These are phyloP conservation scores for Rhopalosiphum nymphaeae DNA, from an alignment of 2,888 invertebrate genomes.

Conservation along the genomic window DNA sequence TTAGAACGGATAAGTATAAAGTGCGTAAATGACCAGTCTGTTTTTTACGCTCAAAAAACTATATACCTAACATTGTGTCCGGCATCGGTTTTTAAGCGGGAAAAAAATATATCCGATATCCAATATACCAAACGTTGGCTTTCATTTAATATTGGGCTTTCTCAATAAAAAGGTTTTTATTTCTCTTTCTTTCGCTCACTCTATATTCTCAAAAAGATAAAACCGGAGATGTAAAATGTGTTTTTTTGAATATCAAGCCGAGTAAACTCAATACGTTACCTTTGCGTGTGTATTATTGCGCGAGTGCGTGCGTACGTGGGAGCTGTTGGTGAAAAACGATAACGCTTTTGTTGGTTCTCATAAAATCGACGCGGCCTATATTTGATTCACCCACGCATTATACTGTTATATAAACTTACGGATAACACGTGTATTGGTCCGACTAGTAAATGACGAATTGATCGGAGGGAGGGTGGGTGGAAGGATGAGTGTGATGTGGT, in stretches of 20 bases:
- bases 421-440: neutral
- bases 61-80: neutral
- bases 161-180: neutral
- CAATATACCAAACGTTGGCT: constrained; percentile 12
- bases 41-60: neutral
- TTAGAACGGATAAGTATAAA: neutral
- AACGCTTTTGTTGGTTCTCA: neutral
- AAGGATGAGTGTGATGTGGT: neutral
- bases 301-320: neutral
- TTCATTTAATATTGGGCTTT: neutral
- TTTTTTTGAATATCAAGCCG: neutral
- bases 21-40: constrained; percentile 27
- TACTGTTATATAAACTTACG: neutral
- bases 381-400: neutral
- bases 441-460: neutral
- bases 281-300: too few relatives aligned
- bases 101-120: neutral
- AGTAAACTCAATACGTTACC: neutral
- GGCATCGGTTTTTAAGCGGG: neutral
- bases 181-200: neutral
- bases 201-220: neutral
- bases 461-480: neutral
- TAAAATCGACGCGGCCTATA: neutral
- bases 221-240: neutral
- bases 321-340: neutral